Conservation (phyloP, 1,140 invertebrate genomes). For the Druon quercuslanigerum region DNA sequence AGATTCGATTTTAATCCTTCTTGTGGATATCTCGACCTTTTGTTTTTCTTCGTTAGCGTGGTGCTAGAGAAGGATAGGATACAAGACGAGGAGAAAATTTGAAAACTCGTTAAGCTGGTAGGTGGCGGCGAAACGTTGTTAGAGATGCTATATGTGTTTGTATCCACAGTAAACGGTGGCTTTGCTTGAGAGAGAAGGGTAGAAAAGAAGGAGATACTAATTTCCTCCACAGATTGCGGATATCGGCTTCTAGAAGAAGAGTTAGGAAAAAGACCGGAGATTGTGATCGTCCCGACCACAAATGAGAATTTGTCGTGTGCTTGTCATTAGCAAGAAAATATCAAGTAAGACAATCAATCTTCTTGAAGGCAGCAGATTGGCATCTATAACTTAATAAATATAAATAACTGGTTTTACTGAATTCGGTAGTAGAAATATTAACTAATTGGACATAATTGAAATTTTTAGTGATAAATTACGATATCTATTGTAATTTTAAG, state of each 20-base stretch:
- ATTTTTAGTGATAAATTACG: no score
- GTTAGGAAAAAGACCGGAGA: conserved; percentile 37
- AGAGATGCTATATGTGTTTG: conserved; percentile 36
- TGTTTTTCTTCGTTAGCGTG: conserved; percentile 36
- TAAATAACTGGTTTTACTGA: no score
- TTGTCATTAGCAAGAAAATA: conserved; percentile 10
- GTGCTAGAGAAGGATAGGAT: neutral
- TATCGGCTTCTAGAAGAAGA: conserved; percentile 35
- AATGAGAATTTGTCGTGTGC: conserved; percentile 26
- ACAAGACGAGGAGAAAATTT: conserved; percentile 32
- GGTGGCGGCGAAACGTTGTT: conserved; percentile 30
- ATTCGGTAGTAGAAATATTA: no score
- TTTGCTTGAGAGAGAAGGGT: conserved; percentile 1
- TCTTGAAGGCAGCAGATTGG: neutral
- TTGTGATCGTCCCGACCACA: conserved; percentile 24
- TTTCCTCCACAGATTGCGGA: conserved; percentile 41
- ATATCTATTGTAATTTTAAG: no score
- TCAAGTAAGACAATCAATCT: neutral
- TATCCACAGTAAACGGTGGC: conserved; percentile 8
- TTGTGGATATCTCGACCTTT: conserved; percentile 30
- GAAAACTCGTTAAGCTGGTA: conserved; percentile 43
- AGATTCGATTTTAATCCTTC: conserved; percentile 37
- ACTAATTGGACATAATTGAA: no score
- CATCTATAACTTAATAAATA: no score
- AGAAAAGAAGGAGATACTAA: conserved; percentile 36